Conservation (phyloP, 1,140 invertebrate species). For the Rhyacophila brunnea region DNA sequence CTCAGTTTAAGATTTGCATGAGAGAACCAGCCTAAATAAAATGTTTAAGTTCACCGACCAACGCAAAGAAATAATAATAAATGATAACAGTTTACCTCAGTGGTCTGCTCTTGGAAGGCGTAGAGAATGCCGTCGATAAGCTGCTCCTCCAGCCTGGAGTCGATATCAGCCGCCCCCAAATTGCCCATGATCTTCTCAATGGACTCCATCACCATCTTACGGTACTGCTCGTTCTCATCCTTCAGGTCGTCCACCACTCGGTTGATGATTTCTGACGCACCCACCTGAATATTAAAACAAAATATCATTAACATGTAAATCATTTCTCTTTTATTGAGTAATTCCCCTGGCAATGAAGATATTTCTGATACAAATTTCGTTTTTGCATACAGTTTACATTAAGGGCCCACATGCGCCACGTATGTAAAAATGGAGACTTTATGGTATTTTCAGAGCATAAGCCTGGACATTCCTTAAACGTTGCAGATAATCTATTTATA, state of each 20-base stretch:
- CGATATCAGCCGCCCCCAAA: constrained; percentile 96
- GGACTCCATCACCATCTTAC: constrained; percentile 99
- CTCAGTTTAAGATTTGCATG: too few species aligned
- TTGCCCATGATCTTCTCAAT: constrained; percentile 99
- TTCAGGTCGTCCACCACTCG: constrained; percentile 98
- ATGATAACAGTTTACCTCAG: constrained; percentile 71
- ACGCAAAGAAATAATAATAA: constrained; percentile 23
- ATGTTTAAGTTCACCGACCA: not conserved
- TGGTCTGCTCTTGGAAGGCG: constrained; percentile 99
- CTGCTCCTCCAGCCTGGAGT: constrained; percentile 96
- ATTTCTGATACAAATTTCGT: too few species aligned
- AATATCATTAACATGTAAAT: not conserved
- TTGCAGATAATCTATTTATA: too few species aligned
- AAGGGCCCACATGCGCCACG: too few species aligned
- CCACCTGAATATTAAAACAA: too few species aligned
- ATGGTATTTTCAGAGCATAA: too few species aligned
- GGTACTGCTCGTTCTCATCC: constrained; percentile 99
- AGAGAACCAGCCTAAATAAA: too few species aligned
- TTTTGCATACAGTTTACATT: too few species aligned
- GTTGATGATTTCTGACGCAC: constrained; percentile 97
- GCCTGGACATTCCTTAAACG: too few species aligned
- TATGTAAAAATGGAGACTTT: too few species aligned
- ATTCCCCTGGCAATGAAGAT: too few species aligned
- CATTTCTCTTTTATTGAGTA: too few species aligned
- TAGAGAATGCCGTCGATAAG: constrained; percentile 99